Percentiles rank a stretch among this genome's conserved stretches.
phyloP scores from a whole-genome alignment of 1,140 invertebrate species.

The Ridgeia piscesae region DNA sequence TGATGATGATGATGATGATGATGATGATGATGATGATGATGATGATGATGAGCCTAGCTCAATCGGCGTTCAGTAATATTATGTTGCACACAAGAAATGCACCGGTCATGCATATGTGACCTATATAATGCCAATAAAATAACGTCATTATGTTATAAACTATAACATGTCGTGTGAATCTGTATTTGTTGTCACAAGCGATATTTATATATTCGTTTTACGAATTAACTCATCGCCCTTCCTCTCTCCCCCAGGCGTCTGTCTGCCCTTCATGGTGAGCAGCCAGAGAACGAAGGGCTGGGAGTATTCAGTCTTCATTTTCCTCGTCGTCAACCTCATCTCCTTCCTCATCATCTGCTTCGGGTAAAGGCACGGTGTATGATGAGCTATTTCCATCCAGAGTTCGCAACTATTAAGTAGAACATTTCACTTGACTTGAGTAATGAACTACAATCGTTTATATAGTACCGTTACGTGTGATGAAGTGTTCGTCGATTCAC shows the following conservation, averaged over 20 bases:
- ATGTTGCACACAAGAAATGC: background rate
- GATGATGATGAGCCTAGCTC: too few relatives aligned
- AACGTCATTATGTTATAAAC: background rate
- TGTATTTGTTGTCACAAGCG: background rate
- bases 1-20: too few relatives aligned
- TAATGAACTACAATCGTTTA: too few relatives aligned
- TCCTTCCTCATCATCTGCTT: conserved; percentile 24
- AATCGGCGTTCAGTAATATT: background rate
- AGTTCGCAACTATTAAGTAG: too few relatives aligned
- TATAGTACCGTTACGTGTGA: too few relatives aligned
- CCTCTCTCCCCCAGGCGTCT: conserved; percentile 15
- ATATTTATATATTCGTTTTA: background rate
- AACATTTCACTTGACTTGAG: too few relatives aligned
- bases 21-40: too few relatives aligned
- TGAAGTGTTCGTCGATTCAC: too few relatives aligned
- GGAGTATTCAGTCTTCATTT: conserved; percentile 30
- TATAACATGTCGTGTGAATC: too few relatives aligned
- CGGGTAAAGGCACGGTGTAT: background rate
- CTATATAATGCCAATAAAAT: background rate
- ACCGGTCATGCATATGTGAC: too few relatives aligned
- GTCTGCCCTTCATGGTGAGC: conserved; percentile 27
- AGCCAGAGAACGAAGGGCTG: conserved; percentile 21
- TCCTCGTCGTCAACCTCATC: conserved; percentile 25
- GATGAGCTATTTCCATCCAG: background rate
- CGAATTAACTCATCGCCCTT: background rate